A percentile compares a stretch with the other conserved stretches of the same genome.
Evolutionary conservation across 1,140 invertebrate species (phyloP).

Genomic region (Eurosta solidaginis): DNA sequence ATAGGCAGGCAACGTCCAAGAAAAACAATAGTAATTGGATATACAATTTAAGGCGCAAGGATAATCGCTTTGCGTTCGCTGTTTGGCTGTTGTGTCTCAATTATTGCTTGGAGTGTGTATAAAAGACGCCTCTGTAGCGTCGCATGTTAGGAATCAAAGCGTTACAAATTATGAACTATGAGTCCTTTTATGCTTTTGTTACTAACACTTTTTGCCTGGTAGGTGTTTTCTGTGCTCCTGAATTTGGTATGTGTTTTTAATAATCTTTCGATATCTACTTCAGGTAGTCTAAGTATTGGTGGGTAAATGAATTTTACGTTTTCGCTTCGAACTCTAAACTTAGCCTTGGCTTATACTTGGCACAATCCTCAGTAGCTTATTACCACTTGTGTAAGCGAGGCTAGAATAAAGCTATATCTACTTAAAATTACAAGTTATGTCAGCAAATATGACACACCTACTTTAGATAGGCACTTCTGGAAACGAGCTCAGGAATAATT

Average conservation of each 20-base stretch:
- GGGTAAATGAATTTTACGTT: not conserved
- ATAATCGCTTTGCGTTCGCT: conserved; percentile 12
- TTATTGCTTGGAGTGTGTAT: not conserved
- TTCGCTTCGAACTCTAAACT: no score
- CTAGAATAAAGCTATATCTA: no score
- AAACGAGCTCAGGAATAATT: no score
- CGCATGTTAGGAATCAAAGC: not conserved
- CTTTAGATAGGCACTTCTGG: no score
- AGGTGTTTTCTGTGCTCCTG: not conserved
- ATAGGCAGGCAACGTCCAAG: not conserved
- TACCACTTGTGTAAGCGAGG: no score
- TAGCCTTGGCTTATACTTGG: no score
- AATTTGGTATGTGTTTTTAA: not conserved
- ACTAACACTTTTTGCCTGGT: not conserved
- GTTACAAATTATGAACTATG: not conserved
- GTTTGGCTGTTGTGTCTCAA: not conserved
- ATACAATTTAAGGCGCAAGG: not conserved
- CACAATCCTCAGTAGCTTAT: no score
- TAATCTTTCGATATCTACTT: no score
- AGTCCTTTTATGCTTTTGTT: not conserved
- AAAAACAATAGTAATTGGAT: not conserved
- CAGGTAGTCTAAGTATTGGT: not conserved
- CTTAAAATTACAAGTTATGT: no score
- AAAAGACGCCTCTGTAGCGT: not conserved
- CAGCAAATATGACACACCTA: no score